phyloP scores from a whole-genome alignment of 2,888 invertebrate species.

The Ectemnius continuus region DNA sequence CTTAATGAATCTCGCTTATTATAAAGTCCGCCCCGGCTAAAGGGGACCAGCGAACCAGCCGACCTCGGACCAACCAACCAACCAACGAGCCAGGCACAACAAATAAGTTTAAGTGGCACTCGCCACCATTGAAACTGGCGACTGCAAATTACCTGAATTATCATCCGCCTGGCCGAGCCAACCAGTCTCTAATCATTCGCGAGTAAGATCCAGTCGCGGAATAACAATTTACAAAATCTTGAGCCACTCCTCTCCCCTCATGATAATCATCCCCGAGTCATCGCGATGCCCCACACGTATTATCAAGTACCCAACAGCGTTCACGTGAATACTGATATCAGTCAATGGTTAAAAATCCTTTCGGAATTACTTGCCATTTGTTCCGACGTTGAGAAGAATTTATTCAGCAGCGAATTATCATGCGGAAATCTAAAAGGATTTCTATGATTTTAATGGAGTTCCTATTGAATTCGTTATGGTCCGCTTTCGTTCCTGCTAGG shows the following conservation, averaged over 20 bases:
- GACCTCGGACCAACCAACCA: too few relatives aligned
- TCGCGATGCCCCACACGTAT: conserved; percentile 41
- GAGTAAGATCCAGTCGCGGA: conserved; percentile 40
- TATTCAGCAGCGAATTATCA: neutral
- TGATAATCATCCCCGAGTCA: conserved; percentile 34
- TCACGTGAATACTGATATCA: conserved; percentile 8
- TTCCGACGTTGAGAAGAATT: conserved; percentile 17
- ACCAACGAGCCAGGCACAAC: neutral
- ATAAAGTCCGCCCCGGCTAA: too few relatives aligned
- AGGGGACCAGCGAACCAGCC: too few relatives aligned
- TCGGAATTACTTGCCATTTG: conserved; percentile 4
- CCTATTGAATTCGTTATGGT: neutral
- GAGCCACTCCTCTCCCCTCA: conserved; percentile 31
- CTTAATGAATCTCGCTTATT: conserved; percentile 41
- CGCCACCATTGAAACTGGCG: conserved; percentile 22
- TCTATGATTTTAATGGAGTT: neutral
- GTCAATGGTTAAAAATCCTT: too few relatives aligned
- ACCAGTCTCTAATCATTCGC: conserved; percentile 39
- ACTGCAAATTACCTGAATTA: conserved; percentile 46
- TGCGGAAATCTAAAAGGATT: too few relatives aligned
- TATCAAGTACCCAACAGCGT: conserved; percentile 35
- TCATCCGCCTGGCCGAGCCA: conserved; percentile 17
- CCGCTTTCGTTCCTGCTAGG: too few relatives aligned
- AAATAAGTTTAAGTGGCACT: conserved; percentile 44
- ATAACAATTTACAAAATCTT: conserved; percentile 53